Percentiles rank a stretch among this genome's conserved stretches.
These are phyloP conservation scores for Suricata suricatta DNA, from an alignment of 2,113 vertebrate species.

Conservation along the genomic window DNA sequence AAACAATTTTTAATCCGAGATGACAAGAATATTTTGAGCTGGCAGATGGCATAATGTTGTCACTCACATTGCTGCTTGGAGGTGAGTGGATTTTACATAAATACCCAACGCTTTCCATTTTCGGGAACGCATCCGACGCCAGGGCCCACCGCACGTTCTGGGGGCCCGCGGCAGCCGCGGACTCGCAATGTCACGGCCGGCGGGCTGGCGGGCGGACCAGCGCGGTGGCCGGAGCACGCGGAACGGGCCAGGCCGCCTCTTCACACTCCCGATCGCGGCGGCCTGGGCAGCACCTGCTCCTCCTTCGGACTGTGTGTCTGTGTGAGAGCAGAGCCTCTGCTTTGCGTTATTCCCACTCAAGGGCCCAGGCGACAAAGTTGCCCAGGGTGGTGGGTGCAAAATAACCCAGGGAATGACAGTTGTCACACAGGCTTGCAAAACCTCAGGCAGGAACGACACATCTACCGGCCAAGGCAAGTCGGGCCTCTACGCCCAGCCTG, in stretches of 20 bases:
- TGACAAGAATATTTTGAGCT: conserved; percentile 78
- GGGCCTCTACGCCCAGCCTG: accelerated
- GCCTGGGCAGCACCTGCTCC: background rate
- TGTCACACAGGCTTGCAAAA: background rate
- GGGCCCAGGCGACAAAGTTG: background rate
- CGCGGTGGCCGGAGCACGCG: background rate
- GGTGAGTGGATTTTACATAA: conserved; percentile 47
- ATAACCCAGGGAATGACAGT: background rate
- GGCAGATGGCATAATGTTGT: conserved; percentile 71
- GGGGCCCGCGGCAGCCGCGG: background rate
- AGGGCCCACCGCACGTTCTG: background rate
- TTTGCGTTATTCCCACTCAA: background rate
- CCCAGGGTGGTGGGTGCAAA: background rate
- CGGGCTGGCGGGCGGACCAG: background rate
- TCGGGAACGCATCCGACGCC: background rate
- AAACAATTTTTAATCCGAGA: conserved; percentile 73
- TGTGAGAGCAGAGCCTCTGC: no score
- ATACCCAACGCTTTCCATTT: conserved; percentile 3
- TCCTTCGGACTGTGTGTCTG: background rate
- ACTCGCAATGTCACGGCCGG: accelerated
- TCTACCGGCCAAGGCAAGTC: background rate
- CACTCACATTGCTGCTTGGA: conserved; percentile 59
- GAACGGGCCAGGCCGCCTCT: background rate
- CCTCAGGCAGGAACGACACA: background rate
- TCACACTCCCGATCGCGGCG: no score